Evolutionary conservation across 2,797 vertebrate genomes (phyloP).

Genomic region (Tauraco hartlaubi): DNA sequence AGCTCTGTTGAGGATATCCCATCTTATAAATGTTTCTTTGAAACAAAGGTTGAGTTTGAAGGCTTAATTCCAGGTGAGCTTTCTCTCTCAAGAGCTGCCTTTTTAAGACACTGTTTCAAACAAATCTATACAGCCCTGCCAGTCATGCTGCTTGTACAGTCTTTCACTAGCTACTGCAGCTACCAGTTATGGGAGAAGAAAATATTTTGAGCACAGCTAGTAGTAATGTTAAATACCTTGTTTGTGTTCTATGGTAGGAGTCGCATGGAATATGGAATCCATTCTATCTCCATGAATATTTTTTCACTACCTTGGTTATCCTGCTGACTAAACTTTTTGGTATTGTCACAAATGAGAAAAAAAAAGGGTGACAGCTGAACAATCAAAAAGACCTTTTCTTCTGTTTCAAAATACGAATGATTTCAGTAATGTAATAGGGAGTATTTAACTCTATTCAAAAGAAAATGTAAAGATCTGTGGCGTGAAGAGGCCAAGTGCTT

Average conservation of each 20-base stretch:
- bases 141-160: background rate
- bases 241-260: background rate
- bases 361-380: slow-evolving; percentile 39
- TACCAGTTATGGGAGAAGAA: slow-evolving; percentile 15
- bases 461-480: background rate
- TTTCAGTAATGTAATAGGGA: slow-evolving; percentile 15
- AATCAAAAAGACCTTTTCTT: slow-evolving; percentile 48
- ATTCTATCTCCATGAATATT: slow-evolving; percentile 35
- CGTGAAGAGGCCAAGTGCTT: background rate
- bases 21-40: background rate
- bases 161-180: slow-evolving; percentile 17
- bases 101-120: background rate
- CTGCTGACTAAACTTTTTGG: slow-evolving; percentile 43
- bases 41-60: background rate
- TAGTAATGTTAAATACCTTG: slow-evolving; percentile 27
- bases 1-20: background rate
- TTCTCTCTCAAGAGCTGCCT: background rate
- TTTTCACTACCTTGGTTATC: slow-evolving; percentile 43
- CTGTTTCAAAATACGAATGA: slow-evolving; percentile 36
- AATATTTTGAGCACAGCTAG: slow-evolving; percentile 18
- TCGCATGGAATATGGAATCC: slow-evolving; percentile 2
- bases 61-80: background rate
- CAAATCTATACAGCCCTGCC: slow-evolving; percentile 7
- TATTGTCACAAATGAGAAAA: slow-evolving; percentile 52
- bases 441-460: slow-evolving; percentile 31